Evolutionary conservation across 2,888 invertebrate species (phyloP), one percentile per base, ranked within the genome.

Genomic region (Caenorhabditis doughertyi): DNA sequence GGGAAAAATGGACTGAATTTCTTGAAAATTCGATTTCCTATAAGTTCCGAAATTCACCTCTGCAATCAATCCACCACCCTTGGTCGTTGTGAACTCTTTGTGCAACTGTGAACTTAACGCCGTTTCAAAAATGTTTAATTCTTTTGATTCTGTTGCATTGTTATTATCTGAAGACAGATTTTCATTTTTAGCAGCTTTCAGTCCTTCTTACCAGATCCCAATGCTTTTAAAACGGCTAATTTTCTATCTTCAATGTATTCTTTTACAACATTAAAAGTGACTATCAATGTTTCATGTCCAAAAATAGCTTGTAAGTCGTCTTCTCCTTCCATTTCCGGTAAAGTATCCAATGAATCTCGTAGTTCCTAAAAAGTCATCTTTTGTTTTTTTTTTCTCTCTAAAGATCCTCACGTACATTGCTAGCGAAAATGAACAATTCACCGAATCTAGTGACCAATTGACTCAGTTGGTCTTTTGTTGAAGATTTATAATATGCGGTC

Each of bases 271-370:
- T 60, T 81, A 29, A 51, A 76, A 25, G 76, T 65, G 25, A 73
- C 55, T 47, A 82, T 77, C 44, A 82, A 29, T 16, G 79, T 73
- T 56, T 73, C 73, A 64, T 79, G 82, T 3, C 72, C 79, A 18
- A 82, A 77, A 73, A 79, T 98, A 90, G 95, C 95, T 93, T 98
- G 97, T 85, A 98, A 94, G 91, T 96, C 96, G 80, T 95, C 95
- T 16, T 96, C 95, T 86, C 96, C 95, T 72, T 94, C 94, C 74
- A 98, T 94, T 85, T 95, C 95, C 11, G 95, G 95, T 79, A 97
- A 93, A 35, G 94, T 94, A 88, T 96, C 95, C 81, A 98, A 93
- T 11, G 96, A 56, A 53, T 79, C 68, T 67, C 85, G 35, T 56
- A 84, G 56, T 79, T 82, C 79, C 84, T 86, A 44, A 80, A 72